These are phyloP conservation scores for Ophion ellenae DNA, from an alignment of 2,888 invertebrate species.

Conservation along the genomic window DNA sequence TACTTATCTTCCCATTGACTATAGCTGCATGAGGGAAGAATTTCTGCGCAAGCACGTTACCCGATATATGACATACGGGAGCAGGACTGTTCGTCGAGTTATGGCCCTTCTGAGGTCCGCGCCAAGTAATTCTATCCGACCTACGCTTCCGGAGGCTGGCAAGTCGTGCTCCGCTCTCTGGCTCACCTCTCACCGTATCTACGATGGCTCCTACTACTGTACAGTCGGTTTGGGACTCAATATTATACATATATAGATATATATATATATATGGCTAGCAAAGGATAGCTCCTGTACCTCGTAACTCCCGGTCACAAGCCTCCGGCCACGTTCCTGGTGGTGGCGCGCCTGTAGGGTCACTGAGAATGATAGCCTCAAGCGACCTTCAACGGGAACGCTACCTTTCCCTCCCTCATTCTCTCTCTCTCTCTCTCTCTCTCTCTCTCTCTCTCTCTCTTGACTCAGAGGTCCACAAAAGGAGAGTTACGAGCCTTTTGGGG, in stretches of 20 bases:
- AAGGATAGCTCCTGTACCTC: conserved; percentile 21
- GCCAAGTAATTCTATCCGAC: conserved; percentile 48
- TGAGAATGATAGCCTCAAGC: conserved; percentile 65
- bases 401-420: conserved; percentile 46
- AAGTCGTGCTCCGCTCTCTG: conserved; percentile 24
- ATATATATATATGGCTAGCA: neutral
- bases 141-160: conserved; percentile 33
- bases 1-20: neutral
- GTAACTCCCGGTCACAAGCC: conserved; percentile 57
- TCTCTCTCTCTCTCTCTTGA: conserved; percentile 14
- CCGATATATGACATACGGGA: conserved; percentile 13
- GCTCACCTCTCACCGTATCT: conserved; percentile 23
- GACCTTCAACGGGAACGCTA: conserved; percentile 66
- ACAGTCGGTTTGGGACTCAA: conserved; percentile 20
- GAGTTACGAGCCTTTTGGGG: conserved; percentile 79
- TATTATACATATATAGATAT: conserved; percentile 7
- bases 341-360: conserved; percentile 34
- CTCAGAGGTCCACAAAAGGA: conserved; percentile 38
- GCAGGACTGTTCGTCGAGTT: conserved; percentile 39
- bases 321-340: conserved; percentile 41
- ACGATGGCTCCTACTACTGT: neutral
- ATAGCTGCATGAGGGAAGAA: neutral
- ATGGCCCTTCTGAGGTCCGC: conserved; percentile 41
- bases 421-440: conserved; percentile 25
- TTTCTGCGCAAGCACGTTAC: neutral